Evolutionary conservation across 2,888 invertebrate genomes (phyloP), one percentile per base, ranked within the genome.

Genomic region (Lagria hirta): DNA sequence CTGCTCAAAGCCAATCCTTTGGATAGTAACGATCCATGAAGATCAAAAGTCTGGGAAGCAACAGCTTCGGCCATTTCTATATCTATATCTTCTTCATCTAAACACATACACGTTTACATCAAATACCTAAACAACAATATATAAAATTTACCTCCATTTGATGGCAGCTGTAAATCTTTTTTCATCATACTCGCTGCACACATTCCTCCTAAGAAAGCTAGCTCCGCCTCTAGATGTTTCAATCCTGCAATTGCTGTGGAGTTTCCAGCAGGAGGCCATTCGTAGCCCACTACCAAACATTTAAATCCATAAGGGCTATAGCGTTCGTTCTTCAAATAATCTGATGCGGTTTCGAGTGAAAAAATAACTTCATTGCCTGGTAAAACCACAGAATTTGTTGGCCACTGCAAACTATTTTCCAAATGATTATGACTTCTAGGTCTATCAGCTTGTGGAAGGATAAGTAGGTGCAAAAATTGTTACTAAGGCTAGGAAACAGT

Each of bases 341-440:
- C 88, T 0, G 96, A 90, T 0, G 96, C 92, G 0, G 97, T 96
- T 74, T 98, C 97, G 64, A 99, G 68, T 0, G 95, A 94, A 70
- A 98, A 95, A 60, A 95, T 83, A 0, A 97, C 87, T 73, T 94
- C 91, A 68, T 95, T 93, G 10, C 95, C 96, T 18, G 96, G 95
- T 22, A 96, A 73, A 42, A 95, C 77, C 7, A 96, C 75, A 0
- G 89, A 84, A 55, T 83, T 86, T 60, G 87, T 86, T 0, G 96
- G 91, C 96, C 97, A 98, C 49, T 86, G 88, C 26, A 75, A 73
- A 35, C 78, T 80, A 61, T n/a, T n/a, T n/a, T n/a, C n/a, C n/a
- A 37, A 60, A 35, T n/a, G n/a, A 46, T 8, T 7, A 10, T 18
- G 18, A 18, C 5, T 6, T n/a, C n/a, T n/a, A n/a, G n/a, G n/a